Evolutionary conservation across 2,797 vertebrate species (phyloP), one percentile per base, ranked within the genome.

Genomic region (Megalops cyprinoides): DNA sequence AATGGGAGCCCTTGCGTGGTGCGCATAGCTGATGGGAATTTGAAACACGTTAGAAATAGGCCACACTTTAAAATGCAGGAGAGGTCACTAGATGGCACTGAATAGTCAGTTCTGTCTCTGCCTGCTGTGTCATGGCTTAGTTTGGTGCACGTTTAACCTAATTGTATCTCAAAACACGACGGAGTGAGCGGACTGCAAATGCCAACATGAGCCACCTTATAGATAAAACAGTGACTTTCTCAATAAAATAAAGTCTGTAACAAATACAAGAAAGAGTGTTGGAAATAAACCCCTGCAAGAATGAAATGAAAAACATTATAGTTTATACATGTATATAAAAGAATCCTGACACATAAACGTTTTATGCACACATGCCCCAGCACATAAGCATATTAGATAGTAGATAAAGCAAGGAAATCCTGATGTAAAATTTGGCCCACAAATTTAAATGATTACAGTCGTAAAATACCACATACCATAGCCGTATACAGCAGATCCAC

Each of bases 21-120:
- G n/a, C 8, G 1, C 3, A n/a, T 58, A 14, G 12, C 28, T n/a
- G n/a, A n/a, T n/a, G 4, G 25, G 58, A 62, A 28, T 62, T 31
- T 28, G 58, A 62, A 62, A 31, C n/a, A n/a, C n/a, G n/a, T n/a
- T 34, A 31, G 4, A 12, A 15, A 31, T 58, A n/a, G 7, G 55
- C 55, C 25, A 55, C 48, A 46, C 25, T 58, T 28, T 31, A 34
- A 78, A 46, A n/a, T 8, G 20, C 31, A 9, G 55, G 20, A 69
- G 49, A 14, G 39, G 60, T 88, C 87, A 87, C 86, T 86, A 89
- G 87, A 87, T 89, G 90, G 88, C 87, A 87, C 83, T 87, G 55
- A 55, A 51, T 89, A 78, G 83, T 82, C 74, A 74, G 49, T 37
- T 42, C 62, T 69, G 71, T n/a, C n/a, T n/a, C n/a, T 83, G 39